Conservation (phyloP, 1,140 invertebrate genomes). For the Oryctes rhinoceros region DNA sequence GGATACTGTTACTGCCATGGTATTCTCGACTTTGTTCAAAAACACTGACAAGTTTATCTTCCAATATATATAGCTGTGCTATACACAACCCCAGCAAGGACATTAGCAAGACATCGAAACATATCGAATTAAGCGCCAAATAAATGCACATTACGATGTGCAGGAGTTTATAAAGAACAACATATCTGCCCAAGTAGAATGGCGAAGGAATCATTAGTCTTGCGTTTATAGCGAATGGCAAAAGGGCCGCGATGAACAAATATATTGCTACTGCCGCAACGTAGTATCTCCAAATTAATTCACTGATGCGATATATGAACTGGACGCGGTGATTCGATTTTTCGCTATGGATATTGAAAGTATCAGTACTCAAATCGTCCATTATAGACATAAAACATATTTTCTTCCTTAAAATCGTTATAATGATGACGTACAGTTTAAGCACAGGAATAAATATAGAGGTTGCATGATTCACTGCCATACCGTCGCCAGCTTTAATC, state of each 20-base stretch:
- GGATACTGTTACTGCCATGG: neutral
- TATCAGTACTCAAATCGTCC: neutral
- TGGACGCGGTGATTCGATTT: neutral
- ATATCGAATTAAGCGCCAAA: neutral
- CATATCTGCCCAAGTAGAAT: neutral
- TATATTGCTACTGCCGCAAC: neutral
- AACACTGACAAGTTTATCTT: neutral
- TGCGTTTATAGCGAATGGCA: neutral
- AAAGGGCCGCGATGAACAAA: neutral
- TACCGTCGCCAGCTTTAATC: neutral
- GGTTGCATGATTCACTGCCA: neutral
- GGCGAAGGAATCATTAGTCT: neutral
- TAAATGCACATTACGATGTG: neutral
- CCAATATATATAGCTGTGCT: neutral
- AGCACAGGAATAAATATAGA: neutral
- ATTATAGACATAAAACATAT: neutral
- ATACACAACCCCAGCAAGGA: neutral
- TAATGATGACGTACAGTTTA: neutral
- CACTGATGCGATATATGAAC: neutral
- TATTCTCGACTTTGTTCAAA: neutral
- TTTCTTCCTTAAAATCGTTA: neutral
- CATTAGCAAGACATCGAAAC: conserved; percentile 5
- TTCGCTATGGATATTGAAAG: neutral
- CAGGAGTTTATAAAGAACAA: neutral
- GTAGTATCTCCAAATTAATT: neutral